Conservation (phyloP, 1,140 invertebrate species). For the Ctenoplectra terminalis region DNA sequence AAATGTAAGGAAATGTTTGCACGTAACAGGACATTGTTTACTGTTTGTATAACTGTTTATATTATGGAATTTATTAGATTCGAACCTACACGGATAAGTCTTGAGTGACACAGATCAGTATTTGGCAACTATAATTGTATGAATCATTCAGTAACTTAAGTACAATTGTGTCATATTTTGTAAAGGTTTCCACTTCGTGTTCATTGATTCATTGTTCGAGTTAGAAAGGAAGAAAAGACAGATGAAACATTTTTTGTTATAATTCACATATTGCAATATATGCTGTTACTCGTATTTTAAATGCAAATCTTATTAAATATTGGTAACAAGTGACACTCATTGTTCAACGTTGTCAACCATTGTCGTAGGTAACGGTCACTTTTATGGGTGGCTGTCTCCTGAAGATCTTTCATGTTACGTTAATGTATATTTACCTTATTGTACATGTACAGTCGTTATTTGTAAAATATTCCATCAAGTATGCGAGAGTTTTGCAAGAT, state of each 20-base stretch:
- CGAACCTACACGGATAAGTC: slow-evolving; percentile 22
- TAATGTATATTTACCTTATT: slow-evolving; percentile 7
- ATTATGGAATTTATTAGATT: slow-evolving; percentile 25
- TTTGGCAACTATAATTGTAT: neutral
- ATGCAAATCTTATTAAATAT: neutral
- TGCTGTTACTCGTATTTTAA: neutral
- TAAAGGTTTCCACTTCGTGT: neutral
- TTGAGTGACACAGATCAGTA: neutral
- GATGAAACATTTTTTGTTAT: neutral
- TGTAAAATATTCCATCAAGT: slow-evolving; percentile 18
- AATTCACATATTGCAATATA: neutral
- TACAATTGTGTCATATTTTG: neutral
- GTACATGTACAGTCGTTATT: slow-evolving; percentile 35
- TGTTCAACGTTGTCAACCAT: neutral
- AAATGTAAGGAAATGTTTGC: slow-evolving; percentile 11
- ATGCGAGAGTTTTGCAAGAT: slow-evolving; percentile 16
- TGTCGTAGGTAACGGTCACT: neutral
- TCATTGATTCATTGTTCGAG: neutral
- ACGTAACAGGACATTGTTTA: slow-evolving; percentile 2
- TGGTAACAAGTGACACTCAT: neutral
- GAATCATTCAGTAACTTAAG: neutral
- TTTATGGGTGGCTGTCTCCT: neutral
- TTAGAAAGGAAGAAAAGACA: neutral
- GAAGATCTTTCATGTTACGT: neutral
- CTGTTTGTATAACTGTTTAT: neutral